These are phyloP conservation scores for Alloscopus bannaensis DNA, from an alignment of 2,888 invertebrate genomes.

Conservation along the genomic window DNA sequence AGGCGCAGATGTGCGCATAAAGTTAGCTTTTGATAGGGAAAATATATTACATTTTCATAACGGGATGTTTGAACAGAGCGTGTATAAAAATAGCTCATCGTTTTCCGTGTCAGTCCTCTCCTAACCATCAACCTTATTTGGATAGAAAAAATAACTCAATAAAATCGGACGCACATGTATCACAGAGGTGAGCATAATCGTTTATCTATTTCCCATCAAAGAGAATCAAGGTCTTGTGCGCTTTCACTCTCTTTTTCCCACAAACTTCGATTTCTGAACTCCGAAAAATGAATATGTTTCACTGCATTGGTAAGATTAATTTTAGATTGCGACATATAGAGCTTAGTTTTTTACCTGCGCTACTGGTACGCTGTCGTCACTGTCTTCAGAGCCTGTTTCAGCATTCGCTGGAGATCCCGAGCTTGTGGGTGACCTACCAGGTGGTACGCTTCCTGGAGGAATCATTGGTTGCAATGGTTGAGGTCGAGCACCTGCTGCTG, in stretches of 20 bases:
- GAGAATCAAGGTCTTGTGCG: too few relatives aligned
- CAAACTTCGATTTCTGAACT: too few relatives aligned
- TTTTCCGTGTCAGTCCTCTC: background rate
- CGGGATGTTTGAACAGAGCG: background rate
- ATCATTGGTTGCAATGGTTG: conserved; percentile 64
- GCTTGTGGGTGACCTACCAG: conserved; percentile 70
- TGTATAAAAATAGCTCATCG: conserved; percentile 5
- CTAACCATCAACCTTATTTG: conserved; percentile 50
- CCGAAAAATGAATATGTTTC: too few relatives aligned
- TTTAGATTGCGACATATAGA: too few relatives aligned
- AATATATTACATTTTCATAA: conserved; percentile 40
- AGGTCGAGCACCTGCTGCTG: conserved; percentile 63
- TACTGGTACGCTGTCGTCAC: conserved; percentile 69
- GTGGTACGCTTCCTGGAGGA: conserved; percentile 65
- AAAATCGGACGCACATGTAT: conserved; percentile 20
- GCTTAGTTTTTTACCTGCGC: conserved; percentile 70
- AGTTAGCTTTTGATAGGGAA: too few relatives aligned
- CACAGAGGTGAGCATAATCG: too few relatives aligned
- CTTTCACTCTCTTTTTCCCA: too few relatives aligned
- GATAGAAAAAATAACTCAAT: conserved; percentile 37
- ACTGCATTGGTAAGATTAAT: too few relatives aligned
- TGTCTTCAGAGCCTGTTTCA: conserved; percentile 70
- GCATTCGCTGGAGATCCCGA: conserved; percentile 68
- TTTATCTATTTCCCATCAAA: too few relatives aligned
- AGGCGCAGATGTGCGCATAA: too few relatives aligned